phyloP scores from a whole-genome alignment of 2,113 vertebrate genomes.

The Polypterus senegalus region DNA sequence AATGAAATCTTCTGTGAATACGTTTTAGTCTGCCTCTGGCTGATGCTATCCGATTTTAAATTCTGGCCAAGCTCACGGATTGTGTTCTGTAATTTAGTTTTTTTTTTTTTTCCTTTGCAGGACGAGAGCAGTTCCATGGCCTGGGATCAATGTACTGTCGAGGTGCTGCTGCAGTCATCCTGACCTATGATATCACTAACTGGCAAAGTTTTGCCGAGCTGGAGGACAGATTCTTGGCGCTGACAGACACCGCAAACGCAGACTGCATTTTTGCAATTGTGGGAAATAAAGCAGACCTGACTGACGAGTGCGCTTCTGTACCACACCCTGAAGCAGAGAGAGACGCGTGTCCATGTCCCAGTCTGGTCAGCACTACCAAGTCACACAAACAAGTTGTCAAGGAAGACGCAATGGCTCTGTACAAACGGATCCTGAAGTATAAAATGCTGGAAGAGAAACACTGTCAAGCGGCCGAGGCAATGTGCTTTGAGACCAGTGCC shows the following conservation, averaged over 20 bases:
- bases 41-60: no score
- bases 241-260: slow-evolving; percentile 75
- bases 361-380: slow-evolving; percentile 28
- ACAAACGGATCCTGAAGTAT: slow-evolving; percentile 74
- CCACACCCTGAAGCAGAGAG: slow-evolving; percentile 14
- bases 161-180: slow-evolving; percentile 75
- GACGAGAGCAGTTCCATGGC: slow-evolving; percentile 90
- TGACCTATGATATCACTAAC: slow-evolving; percentile 81
- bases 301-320: slow-evolving; percentile 33
- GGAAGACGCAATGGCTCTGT: slow-evolving; percentile 70
- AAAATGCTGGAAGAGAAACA: slow-evolving; percentile 72
- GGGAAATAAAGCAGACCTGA: slow-evolving; percentile 89
- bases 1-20: not conserved
- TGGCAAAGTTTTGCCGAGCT: slow-evolving; percentile 79
- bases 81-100: no score
- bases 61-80: no score
- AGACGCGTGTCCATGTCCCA: slow-evolving; percentile 10
- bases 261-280: slow-evolving; percentile 87
- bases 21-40: not conserved
- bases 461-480: slow-evolving; percentile 65
- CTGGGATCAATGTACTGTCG: slow-evolving; percentile 95
- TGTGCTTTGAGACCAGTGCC: slow-evolving; percentile 96
- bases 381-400: slow-evolving; percentile 54
- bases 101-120: slow-evolving; percentile 38
- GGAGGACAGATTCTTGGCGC: slow-evolving; percentile 82